A percentile compares a stretch with the other conserved stretches of the same genome.
phyloP scores from a whole-genome alignment of 2,797 vertebrate species.

The Gambelia wislizenii region DNA sequence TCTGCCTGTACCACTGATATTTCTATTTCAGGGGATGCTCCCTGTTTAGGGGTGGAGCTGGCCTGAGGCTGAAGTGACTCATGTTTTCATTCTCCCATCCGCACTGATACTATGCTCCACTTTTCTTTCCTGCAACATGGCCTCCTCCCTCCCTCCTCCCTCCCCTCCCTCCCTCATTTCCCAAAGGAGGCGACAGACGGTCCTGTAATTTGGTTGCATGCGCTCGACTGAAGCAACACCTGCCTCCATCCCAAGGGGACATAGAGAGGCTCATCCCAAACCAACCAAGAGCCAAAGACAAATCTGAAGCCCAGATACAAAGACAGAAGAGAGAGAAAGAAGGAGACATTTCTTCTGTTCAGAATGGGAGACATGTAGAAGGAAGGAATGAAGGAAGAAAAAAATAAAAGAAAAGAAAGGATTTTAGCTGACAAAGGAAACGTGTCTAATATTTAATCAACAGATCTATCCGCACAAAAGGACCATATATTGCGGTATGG shows the following conservation, averaged over 20 bases:
- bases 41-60: constrained; percentile 65
- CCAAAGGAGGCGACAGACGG: constrained; percentile 98
- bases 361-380: background rate
- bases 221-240: constrained; percentile 99
- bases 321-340: constrained; percentile 58
- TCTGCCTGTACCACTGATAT: constrained; percentile 50
- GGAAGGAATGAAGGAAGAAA: constrained; percentile 61
- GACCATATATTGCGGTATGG: constrained; percentile 55
- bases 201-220: constrained; percentile 99
- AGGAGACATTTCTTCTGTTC: constrained; percentile 22
- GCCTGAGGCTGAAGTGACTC: constrained; percentile 61
- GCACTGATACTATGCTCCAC: constrained; percentile 62
- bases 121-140: constrained; percentile 65
- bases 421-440: constrained; percentile 54
- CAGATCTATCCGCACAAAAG: constrained; percentile 60
- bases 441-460: constrained; percentile 42
- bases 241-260: constrained; percentile 94
- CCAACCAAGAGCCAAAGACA: constrained; percentile 79
- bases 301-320: constrained; percentile 78
- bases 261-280: constrained; percentile 84
- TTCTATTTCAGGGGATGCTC: constrained; percentile 68
- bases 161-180: constrained; percentile 80
- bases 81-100: constrained; percentile 66
- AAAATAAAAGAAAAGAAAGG: constrained; percentile 49
- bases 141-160: constrained; percentile 68